A percentile compares a stretch with the other conserved stretches of the same genome.
Conservation (phyloP, 35 echinoderm and acorn worm genomes). For the Ptychodera flava region DNA sequence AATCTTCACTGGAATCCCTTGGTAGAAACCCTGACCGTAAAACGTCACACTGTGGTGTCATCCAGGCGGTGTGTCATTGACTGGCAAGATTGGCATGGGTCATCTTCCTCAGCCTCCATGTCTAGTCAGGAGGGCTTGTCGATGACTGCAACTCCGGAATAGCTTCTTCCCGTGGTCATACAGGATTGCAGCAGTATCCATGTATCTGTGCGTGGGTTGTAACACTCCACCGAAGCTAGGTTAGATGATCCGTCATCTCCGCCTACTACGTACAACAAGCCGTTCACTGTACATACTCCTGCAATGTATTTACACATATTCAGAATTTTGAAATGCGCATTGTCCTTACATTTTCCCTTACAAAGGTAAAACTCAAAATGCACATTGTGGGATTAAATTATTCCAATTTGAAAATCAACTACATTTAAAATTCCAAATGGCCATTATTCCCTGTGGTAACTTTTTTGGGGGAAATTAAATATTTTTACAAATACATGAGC, state of each 20-base stretch:
- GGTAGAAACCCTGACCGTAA: no score
- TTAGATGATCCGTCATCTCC: slow-evolving; percentile 97
- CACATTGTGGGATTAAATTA: no score
- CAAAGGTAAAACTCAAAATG: no score
- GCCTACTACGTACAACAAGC: slow-evolving; percentile 70
- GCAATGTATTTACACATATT: no score
- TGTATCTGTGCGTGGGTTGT: slow-evolving; percentile 66
- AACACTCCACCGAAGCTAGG: slow-evolving; percentile 89
- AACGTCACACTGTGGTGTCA: neutral
- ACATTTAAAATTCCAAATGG: no score
- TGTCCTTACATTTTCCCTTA: no score
- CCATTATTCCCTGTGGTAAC: no score
- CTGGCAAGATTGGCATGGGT: neutral
- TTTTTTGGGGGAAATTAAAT: no score
- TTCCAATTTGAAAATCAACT: no score
- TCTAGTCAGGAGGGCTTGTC: slow-evolving; percentile 46
- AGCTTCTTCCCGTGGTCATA: slow-evolving; percentile 90
- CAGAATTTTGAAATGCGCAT: no score
- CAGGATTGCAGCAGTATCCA: slow-evolving; percentile 58
- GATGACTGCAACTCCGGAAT: slow-evolving; percentile 88
- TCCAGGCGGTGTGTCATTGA: neutral
- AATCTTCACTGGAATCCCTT: no score
- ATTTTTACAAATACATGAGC: no score
- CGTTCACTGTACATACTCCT: slow-evolving; percentile 92
- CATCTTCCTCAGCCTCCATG: neutral